Evolutionary conservation across 2,797 vertebrate genomes (phyloP), one percentile per base, ranked within the genome.

Genomic region (Pseudochaenichthys georgianus): DNA sequence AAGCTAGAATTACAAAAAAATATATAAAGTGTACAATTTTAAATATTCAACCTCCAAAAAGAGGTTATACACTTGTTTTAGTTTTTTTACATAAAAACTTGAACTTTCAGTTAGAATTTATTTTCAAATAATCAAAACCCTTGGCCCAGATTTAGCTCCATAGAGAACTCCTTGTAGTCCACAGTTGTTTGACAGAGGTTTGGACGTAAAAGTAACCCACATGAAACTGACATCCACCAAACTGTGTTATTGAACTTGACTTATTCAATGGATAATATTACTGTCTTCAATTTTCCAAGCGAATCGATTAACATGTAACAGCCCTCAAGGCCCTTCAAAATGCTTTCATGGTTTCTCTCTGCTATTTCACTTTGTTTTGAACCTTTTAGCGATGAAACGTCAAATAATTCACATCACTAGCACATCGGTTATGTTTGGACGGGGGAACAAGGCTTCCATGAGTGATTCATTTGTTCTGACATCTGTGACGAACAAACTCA

Each of bases 381-480:
- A 80, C 58, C 75, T 59, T 10, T 11, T 8, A 53, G 64, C 1
- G 41, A 72, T 70, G 63, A 78, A 80, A 83, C 55, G 47, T 69
- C 66, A 77, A 86, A 78, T 64, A 31, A 73, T 57, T 72, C 77
- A 66, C 53, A 75, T 76, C 70, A 75, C 34, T 64, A 64, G 60
- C 61, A 65, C 67, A 77, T 70, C 57, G 57, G 17, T 80, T 61
- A 42, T 53, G n/a, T 46, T 62, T 58, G 7, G 2, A 48, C 47
- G 17, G 45, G 55, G 62, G 52, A 64, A 34, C 63, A 51, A 6
- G 3, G 2, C 19, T 74, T 77, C 23, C 61, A 72, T 23, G 63
- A 82, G 43, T 80, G 75, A 85, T 73, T 79, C 13, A 82, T 73
- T 70, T 78, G 12, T 75, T 73, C 42, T 58, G 70, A 78, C 75